Conservation (phyloP, 2,113 vertebrate genomes). For the Eclectus roratus region DNA sequence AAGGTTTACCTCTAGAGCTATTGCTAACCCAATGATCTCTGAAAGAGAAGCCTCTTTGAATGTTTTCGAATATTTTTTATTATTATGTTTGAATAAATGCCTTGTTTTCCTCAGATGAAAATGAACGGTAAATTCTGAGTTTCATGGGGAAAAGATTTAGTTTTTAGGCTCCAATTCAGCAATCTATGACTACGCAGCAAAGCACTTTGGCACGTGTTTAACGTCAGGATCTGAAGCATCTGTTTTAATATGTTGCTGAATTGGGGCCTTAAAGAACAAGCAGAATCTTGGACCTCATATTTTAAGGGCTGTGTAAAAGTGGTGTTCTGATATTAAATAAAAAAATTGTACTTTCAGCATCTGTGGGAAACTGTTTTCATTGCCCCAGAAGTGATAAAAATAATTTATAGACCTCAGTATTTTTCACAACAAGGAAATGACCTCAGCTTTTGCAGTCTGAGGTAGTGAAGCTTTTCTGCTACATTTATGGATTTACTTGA, state of each 20-base stretch:
- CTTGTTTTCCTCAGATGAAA: background rate
- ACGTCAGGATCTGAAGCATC: slow-evolving; percentile 29
- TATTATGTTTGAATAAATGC: background rate
- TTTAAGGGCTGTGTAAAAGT: slow-evolving; percentile 59
- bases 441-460: slow-evolving; percentile 74
- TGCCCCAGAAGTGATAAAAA: slow-evolving; percentile 76
- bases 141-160: background rate
- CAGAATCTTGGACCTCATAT: slow-evolving; percentile 35
- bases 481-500: slow-evolving; percentile 79
- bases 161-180: background rate
- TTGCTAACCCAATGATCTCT: background rate
- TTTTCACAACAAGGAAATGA: slow-evolving; percentile 78
- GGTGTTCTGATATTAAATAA: slow-evolving; percentile 65
- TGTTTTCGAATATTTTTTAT: background rate
- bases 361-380: slow-evolving; percentile 75
- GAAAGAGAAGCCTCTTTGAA: background rate
- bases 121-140: background rate
- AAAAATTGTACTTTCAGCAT: slow-evolving; percentile 69
- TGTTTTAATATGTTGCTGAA: slow-evolving; percentile 54
- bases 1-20: background rate
- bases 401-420: slow-evolving; percentile 75
- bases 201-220: slow-evolving; percentile 46
- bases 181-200: slow-evolving; percentile 7
- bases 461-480: slow-evolving; percentile 74
- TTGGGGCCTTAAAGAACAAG: slow-evolving; percentile 27